Evolutionary conservation across 2,797 vertebrate genomes (phyloP), one percentile per base, ranked within the genome.

Genomic region (Eremophila alpestris): DNA sequence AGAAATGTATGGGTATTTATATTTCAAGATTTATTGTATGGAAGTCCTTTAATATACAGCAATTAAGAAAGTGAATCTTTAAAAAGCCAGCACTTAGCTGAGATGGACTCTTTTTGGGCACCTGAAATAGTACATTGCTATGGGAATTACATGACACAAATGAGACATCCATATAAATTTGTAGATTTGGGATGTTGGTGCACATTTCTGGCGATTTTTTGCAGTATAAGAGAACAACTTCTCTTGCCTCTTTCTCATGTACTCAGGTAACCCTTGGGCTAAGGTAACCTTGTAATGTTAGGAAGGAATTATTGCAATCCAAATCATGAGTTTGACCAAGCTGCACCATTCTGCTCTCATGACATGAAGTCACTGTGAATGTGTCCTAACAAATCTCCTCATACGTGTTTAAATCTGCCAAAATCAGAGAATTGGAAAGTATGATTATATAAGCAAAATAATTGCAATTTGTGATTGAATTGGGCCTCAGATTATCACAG

Each of bases 241-340:
- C 41, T 84, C 14, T 64, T 83, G 22, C 16, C 45, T 56, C 36
- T 65, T 89, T 71, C 71, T 65, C 58, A 12, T 46, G 71, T 58
- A 64, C 68, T 80, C 48, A 11, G 41, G 16, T 94, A 91, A 51
- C 64, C 49, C 43, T 65, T 75, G 26, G 58, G 46, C 68, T 83
- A 2, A 52, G n/a, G 59, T 51, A 94, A 65, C 63, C 67, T 88
- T 69, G 59, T 59, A 89, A 41, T 67, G 67, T 91, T 80, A 87
- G 5, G 1, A 65, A 88, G 70, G 62, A 94, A 87, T 95, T 94
- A 73, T 5, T 93, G 23, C 74, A 90, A 63, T 90, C 69, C 74
- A 91, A 41, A 75, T 88, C 49, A 83, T 81, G 88, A 79, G 69
- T 83, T 65, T 91, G 48, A 67, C 91, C 93, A 94, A 86, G 41